Conservation (phyloP, 2,113 vertebrate species). For the Lonchura striata region DNA sequence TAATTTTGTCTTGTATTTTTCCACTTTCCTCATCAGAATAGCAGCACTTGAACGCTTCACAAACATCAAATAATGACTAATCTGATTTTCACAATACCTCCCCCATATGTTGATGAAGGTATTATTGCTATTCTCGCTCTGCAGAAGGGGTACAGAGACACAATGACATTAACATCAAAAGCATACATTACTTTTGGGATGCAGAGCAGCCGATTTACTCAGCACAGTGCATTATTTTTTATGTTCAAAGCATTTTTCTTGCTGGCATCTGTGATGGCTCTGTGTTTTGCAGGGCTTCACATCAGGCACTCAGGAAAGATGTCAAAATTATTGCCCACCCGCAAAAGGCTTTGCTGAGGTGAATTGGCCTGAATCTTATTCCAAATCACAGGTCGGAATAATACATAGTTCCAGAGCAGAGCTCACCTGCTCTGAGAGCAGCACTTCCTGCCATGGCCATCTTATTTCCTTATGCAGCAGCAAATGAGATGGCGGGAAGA, state of each 20-base stretch:
- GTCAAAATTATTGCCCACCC: neutral
- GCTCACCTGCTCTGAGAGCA: neutral
- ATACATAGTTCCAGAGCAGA: neutral
- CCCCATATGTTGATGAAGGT: slow-evolving; percentile 3
- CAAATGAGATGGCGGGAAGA: neutral
- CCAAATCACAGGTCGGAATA: neutral
- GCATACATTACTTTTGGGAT: neutral
- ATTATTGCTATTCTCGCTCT: neutral
- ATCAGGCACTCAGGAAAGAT: neutral
- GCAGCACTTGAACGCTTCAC: neutral
- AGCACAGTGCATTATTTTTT: neutral
- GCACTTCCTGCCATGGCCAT: neutral
- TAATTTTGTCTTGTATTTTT: neutral
- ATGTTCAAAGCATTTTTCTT: neutral
- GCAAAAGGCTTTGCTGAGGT: neutral
- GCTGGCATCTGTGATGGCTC: neutral
- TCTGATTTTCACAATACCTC: slow-evolving; percentile 47
- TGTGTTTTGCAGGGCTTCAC: neutral
- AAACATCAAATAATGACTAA: slow-evolving; percentile 44
- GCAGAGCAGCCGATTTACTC: neutral
- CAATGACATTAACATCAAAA: slow-evolving; percentile 3
- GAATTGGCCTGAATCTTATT: neutral
- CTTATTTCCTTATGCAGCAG: neutral
- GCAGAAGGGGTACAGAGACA: neutral
- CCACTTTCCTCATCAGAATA: neutral